Evolutionary conservation across 2,888 invertebrate species (phyloP).

Genomic region (Rhagonycha lutea): DNA sequence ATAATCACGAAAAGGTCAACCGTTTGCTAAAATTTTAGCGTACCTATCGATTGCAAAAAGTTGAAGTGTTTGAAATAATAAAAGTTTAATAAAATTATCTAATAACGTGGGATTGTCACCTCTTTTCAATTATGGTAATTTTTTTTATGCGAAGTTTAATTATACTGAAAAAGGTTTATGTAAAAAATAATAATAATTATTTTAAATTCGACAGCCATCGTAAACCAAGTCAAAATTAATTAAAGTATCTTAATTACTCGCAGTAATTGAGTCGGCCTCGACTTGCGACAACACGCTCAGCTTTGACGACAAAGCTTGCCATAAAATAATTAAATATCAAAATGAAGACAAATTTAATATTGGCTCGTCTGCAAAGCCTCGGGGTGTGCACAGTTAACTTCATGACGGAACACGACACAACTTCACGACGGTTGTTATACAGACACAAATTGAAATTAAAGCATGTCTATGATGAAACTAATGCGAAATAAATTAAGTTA

Average conservation of each 20-base stretch:
- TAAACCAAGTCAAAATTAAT: slow-evolving; percentile 51
- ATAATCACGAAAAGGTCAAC: background rate
- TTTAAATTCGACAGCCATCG: slow-evolving; percentile 15
- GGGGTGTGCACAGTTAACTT: slow-evolving; percentile 29
- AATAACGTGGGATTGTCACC: background rate
- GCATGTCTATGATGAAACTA: slow-evolving; percentile 4
- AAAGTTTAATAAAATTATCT: background rate
- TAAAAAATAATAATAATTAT: slow-evolving; percentile 25
- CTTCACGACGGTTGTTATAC: slow-evolving; percentile 17
- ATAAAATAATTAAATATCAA: slow-evolving; percentile 55
- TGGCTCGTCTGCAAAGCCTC: slow-evolving; percentile 44
- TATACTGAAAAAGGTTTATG: background rate
- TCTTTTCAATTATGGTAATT: background rate
- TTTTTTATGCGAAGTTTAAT: background rate
- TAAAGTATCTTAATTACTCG: slow-evolving; percentile 54
- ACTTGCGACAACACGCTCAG: slow-evolving; percentile 48
- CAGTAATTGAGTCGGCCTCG: slow-evolving; percentile 50
- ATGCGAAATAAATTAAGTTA: slow-evolving; percentile 1
- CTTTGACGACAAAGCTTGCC: slow-evolving; percentile 53
- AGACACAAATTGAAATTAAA: slow-evolving; percentile 21
- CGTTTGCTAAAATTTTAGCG: background rate
- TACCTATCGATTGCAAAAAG: too few species aligned
- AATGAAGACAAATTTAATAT: slow-evolving; percentile 55
- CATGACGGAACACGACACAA: slow-evolving; percentile 22
- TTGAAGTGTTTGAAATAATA: background rate